phyloP scores from a whole-genome alignment of 1,140 invertebrate species.

The Drosophila ogumai region DNA sequence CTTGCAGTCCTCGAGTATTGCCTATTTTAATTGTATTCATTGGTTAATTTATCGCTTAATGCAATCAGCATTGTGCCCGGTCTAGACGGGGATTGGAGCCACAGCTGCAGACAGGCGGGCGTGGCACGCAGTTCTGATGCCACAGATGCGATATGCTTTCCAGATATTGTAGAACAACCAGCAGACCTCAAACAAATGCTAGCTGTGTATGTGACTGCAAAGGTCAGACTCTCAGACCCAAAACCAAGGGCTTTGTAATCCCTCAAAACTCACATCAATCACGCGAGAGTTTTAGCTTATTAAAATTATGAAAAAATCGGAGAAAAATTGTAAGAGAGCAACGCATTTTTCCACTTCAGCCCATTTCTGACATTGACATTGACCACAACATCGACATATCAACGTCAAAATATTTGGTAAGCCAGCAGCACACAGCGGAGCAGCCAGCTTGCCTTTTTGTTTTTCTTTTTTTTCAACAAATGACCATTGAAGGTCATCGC shows the following conservation, averaged over 20 bases:
- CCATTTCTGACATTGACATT: constrained; percentile 82
- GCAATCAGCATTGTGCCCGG: constrained; percentile 79
- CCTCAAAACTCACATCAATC: constrained; percentile 73
- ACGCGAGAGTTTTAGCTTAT: constrained; percentile 46
- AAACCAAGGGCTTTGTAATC: constrained; percentile 58
- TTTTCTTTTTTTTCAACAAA: constrained; percentile 54
- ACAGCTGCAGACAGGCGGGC: constrained; percentile 52
- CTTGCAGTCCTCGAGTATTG: constrained; percentile 34
- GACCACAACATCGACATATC: constrained; percentile 66
- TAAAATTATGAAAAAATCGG: constrained; percentile 38
- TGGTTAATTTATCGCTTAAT: constrained; percentile 80
- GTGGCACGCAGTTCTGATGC: constrained; percentile 68
- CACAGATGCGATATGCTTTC: constrained; percentile 61
- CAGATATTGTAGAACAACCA: constrained; percentile 56
- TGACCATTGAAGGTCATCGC: constrained; percentile 79
- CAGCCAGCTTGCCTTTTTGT: constrained; percentile 54
- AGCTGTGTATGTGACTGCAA: constrained; percentile 28
- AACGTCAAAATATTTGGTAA: constrained; percentile 78
- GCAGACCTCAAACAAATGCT: constrained; percentile 7
- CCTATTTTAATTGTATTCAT: constrained; percentile 80
- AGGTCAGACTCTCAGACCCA: constrained; percentile 46
- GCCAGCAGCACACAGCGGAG: constrained; percentile 23
- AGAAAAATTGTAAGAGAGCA: constrained; percentile 31
- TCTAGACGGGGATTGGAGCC: constrained; percentile 44
- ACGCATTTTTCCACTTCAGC: constrained; percentile 73